Evolutionary conservation across 2,888 invertebrate genomes (phyloP).

Genomic region (Caenorhabditis sp.): DNA sequence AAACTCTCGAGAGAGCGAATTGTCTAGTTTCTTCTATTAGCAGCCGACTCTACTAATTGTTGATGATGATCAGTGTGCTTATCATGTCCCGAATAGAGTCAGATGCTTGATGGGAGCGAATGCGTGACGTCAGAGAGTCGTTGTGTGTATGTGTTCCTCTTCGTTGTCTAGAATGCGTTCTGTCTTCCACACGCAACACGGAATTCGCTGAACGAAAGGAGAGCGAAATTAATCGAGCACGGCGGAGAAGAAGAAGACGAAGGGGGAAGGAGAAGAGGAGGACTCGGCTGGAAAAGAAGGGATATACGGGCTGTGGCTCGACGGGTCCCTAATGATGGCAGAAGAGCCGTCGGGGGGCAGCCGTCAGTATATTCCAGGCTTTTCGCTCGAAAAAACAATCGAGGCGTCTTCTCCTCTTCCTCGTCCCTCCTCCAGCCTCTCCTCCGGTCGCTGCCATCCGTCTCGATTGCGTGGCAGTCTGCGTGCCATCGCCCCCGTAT

Average conservation of each 20-base stretch:
- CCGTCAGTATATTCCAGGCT: constrained; percentile 59
- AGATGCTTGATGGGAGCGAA: background rate
- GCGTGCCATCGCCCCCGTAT: constrained; percentile 26
- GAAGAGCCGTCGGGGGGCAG: constrained; percentile 37
- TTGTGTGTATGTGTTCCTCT: background rate
- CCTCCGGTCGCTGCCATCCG: constrained; percentile 30
- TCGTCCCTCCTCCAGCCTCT: too few species aligned
- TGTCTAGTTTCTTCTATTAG: background rate
- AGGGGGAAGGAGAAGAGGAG: background rate
- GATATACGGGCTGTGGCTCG: constrained; percentile 27
- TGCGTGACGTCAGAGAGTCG: constrained; percentile 5
- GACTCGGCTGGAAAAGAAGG: constrained; percentile 41
- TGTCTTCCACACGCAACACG: background rate
- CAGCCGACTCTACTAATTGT: background rate
- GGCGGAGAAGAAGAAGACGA: too few species aligned
- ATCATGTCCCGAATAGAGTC: background rate
- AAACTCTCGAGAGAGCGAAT: background rate
- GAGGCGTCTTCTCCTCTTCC: constrained; percentile 36
- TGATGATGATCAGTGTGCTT: background rate
- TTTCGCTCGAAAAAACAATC: constrained; percentile 59
- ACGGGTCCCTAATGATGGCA: constrained; percentile 57
- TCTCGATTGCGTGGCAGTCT: constrained; percentile 30
- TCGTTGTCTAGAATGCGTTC: background rate
- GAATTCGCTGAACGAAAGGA: background rate
- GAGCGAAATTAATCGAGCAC: constrained; percentile 23